Percentiles rank a stretch among this genome's conserved stretches.
phyloP scores from a whole-genome alignment of 2,888 invertebrate species.

The Amphipoea lucens region DNA sequence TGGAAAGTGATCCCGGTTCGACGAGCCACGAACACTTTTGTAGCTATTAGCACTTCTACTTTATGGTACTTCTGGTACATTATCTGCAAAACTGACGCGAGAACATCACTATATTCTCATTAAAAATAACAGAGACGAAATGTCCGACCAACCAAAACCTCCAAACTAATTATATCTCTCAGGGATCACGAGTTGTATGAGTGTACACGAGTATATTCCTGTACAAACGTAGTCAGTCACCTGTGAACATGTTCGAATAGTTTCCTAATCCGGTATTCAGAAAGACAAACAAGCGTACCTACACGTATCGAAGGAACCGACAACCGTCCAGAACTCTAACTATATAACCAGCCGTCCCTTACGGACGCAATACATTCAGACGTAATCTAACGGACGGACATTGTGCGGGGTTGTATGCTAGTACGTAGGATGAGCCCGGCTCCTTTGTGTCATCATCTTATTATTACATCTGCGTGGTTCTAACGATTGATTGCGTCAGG shows the following conservation, averaged over 20 bases:
- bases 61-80: background rate
- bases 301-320: slow-evolving; percentile 34
- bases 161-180: slow-evolving; percentile 5
- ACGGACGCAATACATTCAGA: background rate
- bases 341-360: background rate
- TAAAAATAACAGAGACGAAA: background rate
- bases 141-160: background rate
- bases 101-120: background rate
- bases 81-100: background rate
- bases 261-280: slow-evolving; percentile 26
- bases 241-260: slow-evolving; percentile 32
- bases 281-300: slow-evolving; percentile 43
- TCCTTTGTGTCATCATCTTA: too few species aligned
- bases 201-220: too few species aligned
- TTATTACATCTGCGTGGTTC: background rate
- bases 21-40: background rate
- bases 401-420: too few species aligned
- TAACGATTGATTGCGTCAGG: background rate
- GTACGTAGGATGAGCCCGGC: background rate
- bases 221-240: slow-evolving; percentile 19
- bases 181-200: background rate
- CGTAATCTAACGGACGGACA: background rate
- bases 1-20: background rate
- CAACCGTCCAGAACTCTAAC: slow-evolving; percentile 17
- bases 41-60: background rate